These are phyloP conservation scores for Limanda limanda DNA, from an alignment of 2,113 vertebrate genomes.

Conservation along the genomic window DNA sequence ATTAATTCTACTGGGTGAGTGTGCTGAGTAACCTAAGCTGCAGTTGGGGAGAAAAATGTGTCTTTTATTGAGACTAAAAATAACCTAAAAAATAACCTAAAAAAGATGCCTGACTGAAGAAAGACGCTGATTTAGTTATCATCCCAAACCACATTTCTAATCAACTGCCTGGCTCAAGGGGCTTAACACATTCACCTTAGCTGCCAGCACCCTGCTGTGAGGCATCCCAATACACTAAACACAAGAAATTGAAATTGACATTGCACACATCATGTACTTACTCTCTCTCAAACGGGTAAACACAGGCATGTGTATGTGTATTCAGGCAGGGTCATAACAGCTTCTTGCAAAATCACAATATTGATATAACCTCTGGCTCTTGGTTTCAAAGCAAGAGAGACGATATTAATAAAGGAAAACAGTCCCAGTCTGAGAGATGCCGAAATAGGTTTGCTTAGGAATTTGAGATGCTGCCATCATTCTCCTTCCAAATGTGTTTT, in stretches of 20 bases:
- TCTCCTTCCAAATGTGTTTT: conserved; percentile 7
- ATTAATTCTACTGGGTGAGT: background rate
- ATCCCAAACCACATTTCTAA: conserved; percentile 60
- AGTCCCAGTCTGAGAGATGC: conserved; percentile 10
- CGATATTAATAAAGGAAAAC: conserved; percentile 8
- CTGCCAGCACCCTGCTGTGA: conserved; percentile 44
- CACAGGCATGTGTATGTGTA: background rate
- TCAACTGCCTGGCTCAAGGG: conserved; percentile 46
- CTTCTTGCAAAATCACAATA: conserved; percentile 21
- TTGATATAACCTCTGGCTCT: conserved; percentile 32
- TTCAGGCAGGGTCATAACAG: conserved; percentile 32
- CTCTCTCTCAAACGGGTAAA: background rate
- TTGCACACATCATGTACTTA: background rate
- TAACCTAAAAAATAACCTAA: conserved; percentile 1
- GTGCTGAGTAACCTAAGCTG: background rate
- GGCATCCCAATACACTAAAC: conserved; percentile 37
- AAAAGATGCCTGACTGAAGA: conserved; percentile 27
- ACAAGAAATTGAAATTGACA: background rate
- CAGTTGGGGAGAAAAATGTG: background rate
- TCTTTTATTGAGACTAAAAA: conserved; percentile 32
- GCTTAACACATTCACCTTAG: conserved; percentile 56
- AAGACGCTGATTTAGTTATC: conserved; percentile 53
- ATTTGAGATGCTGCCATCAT: conserved; percentile 15
- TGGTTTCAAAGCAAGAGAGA: conserved; percentile 15
- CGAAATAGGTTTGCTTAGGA: background rate